A percentile compares a stretch with the other conserved stretches of the same genome.
These are phyloP conservation scores for Hyles lineata DNA, from an alignment of 2,888 invertebrate genomes.

Conservation along the genomic window DNA sequence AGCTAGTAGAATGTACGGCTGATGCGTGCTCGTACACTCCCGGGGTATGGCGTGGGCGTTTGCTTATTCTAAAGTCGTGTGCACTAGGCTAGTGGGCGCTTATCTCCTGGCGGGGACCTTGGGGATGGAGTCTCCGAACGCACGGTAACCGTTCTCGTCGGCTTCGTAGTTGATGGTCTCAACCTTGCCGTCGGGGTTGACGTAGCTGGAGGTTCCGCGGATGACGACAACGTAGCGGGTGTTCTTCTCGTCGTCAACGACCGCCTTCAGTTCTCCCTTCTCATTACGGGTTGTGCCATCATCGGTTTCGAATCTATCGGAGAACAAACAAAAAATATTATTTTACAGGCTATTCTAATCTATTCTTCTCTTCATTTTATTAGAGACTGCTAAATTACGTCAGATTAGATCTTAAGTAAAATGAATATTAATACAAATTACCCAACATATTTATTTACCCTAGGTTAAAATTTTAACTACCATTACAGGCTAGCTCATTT, in stretches of 20 bases:
- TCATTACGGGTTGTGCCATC: constrained; percentile 83
- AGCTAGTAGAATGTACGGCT: constrained; percentile 29
- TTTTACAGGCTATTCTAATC: not conserved
- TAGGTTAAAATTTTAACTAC: no score
- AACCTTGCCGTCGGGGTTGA: constrained; percentile 80
- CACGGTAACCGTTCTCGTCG: constrained; percentile 87
- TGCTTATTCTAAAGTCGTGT: not conserved
- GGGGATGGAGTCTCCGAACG: constrained; percentile 86
- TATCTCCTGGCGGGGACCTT: constrained; percentile 68
- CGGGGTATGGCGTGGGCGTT: constrained; percentile 27
- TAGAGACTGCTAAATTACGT: no score
- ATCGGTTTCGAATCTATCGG: constrained; percentile 74
- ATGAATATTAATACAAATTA: no score
- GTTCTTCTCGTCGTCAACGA: constrained; percentile 84
- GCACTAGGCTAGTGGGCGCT: constrained; percentile 30
- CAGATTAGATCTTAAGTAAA: no score
- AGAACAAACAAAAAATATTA: not conserved
- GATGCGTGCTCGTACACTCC: constrained; percentile 34
- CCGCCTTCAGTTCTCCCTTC: constrained; percentile 68
- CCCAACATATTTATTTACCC: no score
- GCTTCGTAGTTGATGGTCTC: constrained; percentile 83
- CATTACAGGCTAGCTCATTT: no score
- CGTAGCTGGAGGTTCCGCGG: constrained; percentile 86
- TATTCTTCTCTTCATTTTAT: no score
- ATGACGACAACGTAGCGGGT: constrained; percentile 83